Conservation (phyloP, 2,888 invertebrate species). For the Allacma fusca region DNA sequence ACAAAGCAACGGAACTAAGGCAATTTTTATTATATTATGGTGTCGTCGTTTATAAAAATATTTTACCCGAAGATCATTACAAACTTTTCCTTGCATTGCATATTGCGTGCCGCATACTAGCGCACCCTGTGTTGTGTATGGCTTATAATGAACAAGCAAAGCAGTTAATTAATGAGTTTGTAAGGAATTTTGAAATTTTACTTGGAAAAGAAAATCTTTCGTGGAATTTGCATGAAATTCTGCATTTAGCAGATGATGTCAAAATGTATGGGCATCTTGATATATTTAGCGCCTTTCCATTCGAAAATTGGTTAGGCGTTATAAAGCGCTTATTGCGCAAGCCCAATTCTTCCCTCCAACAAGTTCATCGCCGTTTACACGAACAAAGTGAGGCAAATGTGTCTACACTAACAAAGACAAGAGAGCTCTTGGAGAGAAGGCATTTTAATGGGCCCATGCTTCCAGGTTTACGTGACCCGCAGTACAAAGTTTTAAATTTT, state of each 20-base stretch:
- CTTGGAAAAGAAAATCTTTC: background rate
- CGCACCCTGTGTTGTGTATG: background rate
- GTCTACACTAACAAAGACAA: no score
- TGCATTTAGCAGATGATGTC: background rate
- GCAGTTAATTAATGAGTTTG: background rate
- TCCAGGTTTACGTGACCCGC: no score
- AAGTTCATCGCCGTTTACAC: background rate
- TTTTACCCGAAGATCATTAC: conserved; percentile 48
- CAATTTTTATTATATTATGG: conserved; percentile 61
- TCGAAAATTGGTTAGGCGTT: background rate
- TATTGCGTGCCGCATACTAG: conserved; percentile 37
- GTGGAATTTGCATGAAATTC: background rate
- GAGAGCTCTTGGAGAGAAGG: no score
- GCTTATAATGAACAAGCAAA: background rate
- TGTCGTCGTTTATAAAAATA: conserved; percentile 55
- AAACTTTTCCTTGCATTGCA: conserved; percentile 40
- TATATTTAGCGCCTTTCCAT: background rate
- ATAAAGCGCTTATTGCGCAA: background rate
- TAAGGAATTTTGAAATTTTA: background rate
- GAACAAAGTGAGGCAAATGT: no score
- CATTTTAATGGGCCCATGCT: no score
- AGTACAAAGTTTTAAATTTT: no score
- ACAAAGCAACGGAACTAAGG: conserved; percentile 62
- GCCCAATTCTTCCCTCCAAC: background rate
- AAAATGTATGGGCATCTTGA: background rate